A percentile compares a stretch with the other conserved stretches of the same genome.
Evolutionary conservation across 2,888 invertebrate species (phyloP).

Genomic region (Apodemia zela): DNA sequence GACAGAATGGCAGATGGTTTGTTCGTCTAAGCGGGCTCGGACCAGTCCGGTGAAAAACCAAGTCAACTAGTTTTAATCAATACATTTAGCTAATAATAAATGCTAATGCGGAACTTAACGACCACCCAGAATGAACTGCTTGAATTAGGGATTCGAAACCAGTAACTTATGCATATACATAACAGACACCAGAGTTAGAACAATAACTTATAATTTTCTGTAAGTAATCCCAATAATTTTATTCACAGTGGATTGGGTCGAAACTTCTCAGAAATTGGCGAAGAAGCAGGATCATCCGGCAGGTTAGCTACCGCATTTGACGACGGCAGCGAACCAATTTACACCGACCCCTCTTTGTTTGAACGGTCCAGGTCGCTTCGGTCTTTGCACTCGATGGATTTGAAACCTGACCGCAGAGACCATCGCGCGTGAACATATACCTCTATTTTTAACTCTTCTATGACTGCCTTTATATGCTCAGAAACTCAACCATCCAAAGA

Average conservation of each 20-base stretch:
- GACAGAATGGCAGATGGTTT: too few relatives aligned
- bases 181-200: too few relatives aligned
- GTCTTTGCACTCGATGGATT: constrained; percentile 83
- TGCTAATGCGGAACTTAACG: too few relatives aligned
- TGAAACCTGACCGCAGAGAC: constrained; percentile 70
- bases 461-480: constrained; percentile 58
- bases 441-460: constrained; percentile 28
- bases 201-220: too few relatives aligned
- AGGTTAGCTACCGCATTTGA: constrained; percentile 82
- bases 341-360: constrained; percentile 94
- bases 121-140: too few relatives aligned
- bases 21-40: too few relatives aligned
- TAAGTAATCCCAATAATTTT: constrained; percentile 20
- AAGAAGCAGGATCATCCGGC: constrained; percentile 71
- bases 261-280: constrained; percentile 66
- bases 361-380: constrained; percentile 89
- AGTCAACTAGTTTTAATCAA: too few relatives aligned
- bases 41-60: too few relatives aligned
- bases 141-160: neutral
- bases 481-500: constrained; percentile 45
- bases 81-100: too few relatives aligned
- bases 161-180: neutral
- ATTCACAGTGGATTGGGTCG: constrained; percentile 64
- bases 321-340: constrained; percentile 95
- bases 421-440: constrained; percentile 51